Base-by-base conservation (phyloP, 1,140 invertebrate species). In the Calycopis cecrops region DNA sequence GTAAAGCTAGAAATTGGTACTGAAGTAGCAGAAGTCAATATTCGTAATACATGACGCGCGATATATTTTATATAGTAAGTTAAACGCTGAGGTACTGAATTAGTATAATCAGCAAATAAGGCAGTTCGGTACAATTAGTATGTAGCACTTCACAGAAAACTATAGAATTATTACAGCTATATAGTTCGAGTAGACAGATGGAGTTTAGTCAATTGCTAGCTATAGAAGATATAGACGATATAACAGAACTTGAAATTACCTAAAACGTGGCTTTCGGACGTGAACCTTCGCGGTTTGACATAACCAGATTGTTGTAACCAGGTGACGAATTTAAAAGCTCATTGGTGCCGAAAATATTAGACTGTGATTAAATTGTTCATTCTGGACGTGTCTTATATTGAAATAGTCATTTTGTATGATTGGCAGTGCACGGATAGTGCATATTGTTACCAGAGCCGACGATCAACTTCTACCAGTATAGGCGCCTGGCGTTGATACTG, bases 311-410 rank as follows among this genome's bases (percentile, higher is more conserved):
- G 66, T 62, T 62, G 63, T 44, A 71, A 59, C 66, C 69, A 61
- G 74, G 73, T 75, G 79, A 82, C 79, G 80, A 86, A 86, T 84
- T 84, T 81, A 82, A n/a, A 81, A 76, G 73, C 73, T 79, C 70
- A 82, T 84, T 80, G 83, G 81, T 85, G 81, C 83, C 80, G 83
- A 85, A 86, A 76, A 78, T 83, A 82, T 78, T 85, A 80, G 83
- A 86, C 83, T 86, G 83, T 86, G 83, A 86, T 86, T 78, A 76
- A 85, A 82, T 76, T 83, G 83, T 86, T 86, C 80, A 83, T 85
- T 79, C 73, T 68, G 83, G 76, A 84, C 79, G 83, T 86, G 83
- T 86, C 83, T 86, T 85, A 86, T 86, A 86, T 86, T 86, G 78
- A 82, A 86, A 83, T 86, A 86, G 83, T 79, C 77, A 73, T 83